Conservation (phyloP, 2,113 vertebrate genomes). For the Thunnus thynnus region DNA sequence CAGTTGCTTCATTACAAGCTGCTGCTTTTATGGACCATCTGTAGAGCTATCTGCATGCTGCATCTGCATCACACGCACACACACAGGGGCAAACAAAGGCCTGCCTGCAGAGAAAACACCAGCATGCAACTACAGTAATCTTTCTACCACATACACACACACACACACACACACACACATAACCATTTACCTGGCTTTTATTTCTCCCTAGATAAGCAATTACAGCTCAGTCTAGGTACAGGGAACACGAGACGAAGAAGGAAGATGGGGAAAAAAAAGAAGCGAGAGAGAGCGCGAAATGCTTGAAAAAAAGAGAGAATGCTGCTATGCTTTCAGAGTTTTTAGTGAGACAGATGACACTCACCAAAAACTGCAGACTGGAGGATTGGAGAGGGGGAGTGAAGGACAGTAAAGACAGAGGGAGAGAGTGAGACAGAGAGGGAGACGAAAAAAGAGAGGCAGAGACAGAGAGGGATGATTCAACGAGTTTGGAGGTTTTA, state of each 20-base stretch:
- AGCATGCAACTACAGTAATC: slow-evolving; percentile 10
- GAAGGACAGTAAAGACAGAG: slow-evolving; percentile 46
- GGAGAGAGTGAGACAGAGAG: slow-evolving; percentile 8
- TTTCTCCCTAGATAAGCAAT: slow-evolving; percentile 79
- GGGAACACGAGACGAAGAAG: slow-evolving; percentile 9
- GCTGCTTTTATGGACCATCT: slow-evolving; percentile 84
- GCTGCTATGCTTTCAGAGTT: slow-evolving; percentile 55
- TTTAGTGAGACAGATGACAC: slow-evolving; percentile 76
- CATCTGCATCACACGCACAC: slow-evolving; percentile 43
- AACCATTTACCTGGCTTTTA: slow-evolving; percentile 70
- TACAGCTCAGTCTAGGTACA: slow-evolving; percentile 54
- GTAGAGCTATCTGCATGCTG: slow-evolving; percentile 75
- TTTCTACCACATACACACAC: slow-evolving; percentile 15
- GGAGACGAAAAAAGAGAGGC: slow-evolving; percentile 26
- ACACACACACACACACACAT: slow-evolving; percentile 22
- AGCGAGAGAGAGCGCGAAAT: neutral
- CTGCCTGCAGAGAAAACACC: slow-evolving; percentile 27
- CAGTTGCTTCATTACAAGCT: slow-evolving; percentile 83
- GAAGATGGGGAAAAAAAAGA: slow-evolving; percentile 33
- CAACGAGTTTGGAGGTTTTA: slow-evolving; percentile 54
- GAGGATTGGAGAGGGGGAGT: slow-evolving; percentile 48
- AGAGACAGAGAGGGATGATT: slow-evolving; percentile 45
- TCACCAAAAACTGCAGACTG: slow-evolving; percentile 9
- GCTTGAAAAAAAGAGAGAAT: slow-evolving; percentile 10
- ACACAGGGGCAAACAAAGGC: slow-evolving; percentile 10